These are phyloP conservation scores for Ciconia boyciana DNA, from an alignment of 2,113 vertebrate species.

Conservation along the genomic window DNA sequence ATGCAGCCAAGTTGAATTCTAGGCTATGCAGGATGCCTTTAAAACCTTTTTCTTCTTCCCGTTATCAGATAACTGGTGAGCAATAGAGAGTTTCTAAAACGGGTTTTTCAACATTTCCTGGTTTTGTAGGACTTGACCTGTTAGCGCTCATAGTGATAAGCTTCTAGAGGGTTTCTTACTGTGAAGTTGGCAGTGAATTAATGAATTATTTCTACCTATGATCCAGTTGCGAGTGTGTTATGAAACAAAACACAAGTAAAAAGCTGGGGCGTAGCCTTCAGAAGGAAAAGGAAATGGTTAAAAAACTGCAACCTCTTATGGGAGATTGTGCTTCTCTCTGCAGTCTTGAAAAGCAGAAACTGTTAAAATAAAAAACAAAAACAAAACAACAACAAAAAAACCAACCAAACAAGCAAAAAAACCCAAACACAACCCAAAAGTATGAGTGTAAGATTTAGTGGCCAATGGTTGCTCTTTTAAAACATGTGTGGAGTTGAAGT, in stretches of 20 bases:
- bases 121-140: neutral
- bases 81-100: neutral
- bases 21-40: neutral
- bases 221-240: neutral
- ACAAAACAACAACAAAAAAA: too few relatives aligned
- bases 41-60: neutral
- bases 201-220: neutral
- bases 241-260: neutral
- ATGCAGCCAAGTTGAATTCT: neutral
- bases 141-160: neutral
- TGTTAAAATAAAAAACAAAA: neutral
- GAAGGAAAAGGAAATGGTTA: neutral
- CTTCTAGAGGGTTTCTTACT: neutral
- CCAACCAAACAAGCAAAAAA: neutral
- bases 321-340: neutral
- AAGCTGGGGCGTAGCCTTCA: neutral
- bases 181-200: neutral
- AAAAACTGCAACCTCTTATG: accelerated
- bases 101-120: neutral
- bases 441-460: neutral
- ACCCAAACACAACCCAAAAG: neutral
- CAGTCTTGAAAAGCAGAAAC: neutral
- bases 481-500: neutral
- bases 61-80: neutral
- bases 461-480: neutral